phyloP scores from a whole-genome alignment of 2,797 vertebrate genomes.

The Platalea minor region DNA sequence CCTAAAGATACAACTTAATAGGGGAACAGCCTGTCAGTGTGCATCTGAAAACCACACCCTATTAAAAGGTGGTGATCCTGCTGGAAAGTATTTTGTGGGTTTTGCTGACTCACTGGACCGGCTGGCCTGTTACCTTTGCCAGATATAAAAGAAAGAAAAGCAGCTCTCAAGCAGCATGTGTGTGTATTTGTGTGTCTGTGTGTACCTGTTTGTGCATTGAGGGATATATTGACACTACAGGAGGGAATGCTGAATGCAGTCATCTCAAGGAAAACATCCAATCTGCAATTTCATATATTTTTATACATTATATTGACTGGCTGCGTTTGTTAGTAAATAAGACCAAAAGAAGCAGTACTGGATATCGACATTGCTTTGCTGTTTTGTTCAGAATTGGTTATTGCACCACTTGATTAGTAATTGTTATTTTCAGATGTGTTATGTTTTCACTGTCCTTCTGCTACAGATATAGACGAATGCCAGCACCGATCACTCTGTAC shows the following conservation, averaged over 20 bases:
- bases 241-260: neutral
- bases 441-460: neutral
- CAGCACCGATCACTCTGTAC: conserved; percentile 82
- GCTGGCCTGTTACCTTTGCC: neutral
- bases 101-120: conserved; percentile 36
- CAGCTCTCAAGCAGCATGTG: neutral
- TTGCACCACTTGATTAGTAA: neutral
- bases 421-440: neutral
- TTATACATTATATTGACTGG: neutral
- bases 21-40: neutral
- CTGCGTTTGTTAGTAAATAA: neutral
- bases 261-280: neutral
- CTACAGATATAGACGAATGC: conserved; percentile 90
- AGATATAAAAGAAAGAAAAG: conserved; percentile 15
- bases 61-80: conserved; percentile 21
- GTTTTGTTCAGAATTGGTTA: neutral
- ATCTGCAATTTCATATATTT: neutral
- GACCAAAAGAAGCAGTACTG: neutral
- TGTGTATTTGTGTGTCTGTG: neutral
- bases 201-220: neutral
- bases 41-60: conserved; percentile 30
- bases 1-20: neutral
- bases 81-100: conserved; percentile 60
- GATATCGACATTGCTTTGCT: neutral
- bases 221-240: neutral